phyloP scores from a whole-genome alignment of 2,113 vertebrate species.

The Cyprinodon variegatus region DNA sequence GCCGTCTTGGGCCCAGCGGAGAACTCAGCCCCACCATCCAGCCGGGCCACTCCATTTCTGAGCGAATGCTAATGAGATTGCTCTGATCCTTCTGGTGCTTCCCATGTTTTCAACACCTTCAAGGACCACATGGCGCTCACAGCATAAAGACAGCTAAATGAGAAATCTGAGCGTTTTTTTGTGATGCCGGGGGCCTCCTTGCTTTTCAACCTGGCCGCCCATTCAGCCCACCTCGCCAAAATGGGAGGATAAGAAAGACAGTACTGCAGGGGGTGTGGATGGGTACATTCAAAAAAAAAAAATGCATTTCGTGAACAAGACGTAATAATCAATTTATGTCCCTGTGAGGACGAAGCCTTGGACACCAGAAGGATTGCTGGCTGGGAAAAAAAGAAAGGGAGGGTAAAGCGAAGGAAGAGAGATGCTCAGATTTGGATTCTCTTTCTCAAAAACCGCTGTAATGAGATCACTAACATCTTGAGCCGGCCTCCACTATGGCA shows the following conservation, averaged over 20 bases:
- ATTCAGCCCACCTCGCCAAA: slow-evolving; percentile 85
- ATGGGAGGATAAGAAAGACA: slow-evolving; percentile 76
- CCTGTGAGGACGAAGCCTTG: slow-evolving; percentile 40
- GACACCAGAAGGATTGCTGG: slow-evolving; percentile 13
- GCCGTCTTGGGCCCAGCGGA: slow-evolving; percentile 83
- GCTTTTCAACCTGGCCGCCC: slow-evolving; percentile 93
- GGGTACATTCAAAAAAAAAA: slow-evolving; percentile 61
- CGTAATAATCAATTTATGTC: slow-evolving; percentile 66
- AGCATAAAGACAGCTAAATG: slow-evolving; percentile 99
- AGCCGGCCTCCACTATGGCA: slow-evolving; percentile 84
- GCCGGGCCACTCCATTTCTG: slow-evolving; percentile 93
- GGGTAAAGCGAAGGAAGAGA: slow-evolving; percentile 40
- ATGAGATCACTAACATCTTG: slow-evolving; percentile 99
- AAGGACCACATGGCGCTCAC: slow-evolving; percentile 99
- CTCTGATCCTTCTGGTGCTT: slow-evolving; percentile 98
- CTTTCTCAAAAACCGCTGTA: slow-evolving; percentile 76
- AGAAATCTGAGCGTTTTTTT: slow-evolving; percentile 95
- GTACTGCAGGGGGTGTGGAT: slow-evolving; percentile 86
- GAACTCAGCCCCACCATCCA: slow-evolving; percentile 89
- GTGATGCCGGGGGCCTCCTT: slow-evolving; percentile 85
- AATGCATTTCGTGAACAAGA: slow-evolving; percentile 51
- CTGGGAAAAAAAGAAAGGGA: slow-evolving; percentile 29
- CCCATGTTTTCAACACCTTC: slow-evolving; percentile 99
- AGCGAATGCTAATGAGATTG: slow-evolving; percentile 98
- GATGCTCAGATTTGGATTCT: slow-evolving; percentile 56